Evolutionary conservation across 2,113 vertebrate species (phyloP).

Genomic region (Irena cyanogastra): DNA sequence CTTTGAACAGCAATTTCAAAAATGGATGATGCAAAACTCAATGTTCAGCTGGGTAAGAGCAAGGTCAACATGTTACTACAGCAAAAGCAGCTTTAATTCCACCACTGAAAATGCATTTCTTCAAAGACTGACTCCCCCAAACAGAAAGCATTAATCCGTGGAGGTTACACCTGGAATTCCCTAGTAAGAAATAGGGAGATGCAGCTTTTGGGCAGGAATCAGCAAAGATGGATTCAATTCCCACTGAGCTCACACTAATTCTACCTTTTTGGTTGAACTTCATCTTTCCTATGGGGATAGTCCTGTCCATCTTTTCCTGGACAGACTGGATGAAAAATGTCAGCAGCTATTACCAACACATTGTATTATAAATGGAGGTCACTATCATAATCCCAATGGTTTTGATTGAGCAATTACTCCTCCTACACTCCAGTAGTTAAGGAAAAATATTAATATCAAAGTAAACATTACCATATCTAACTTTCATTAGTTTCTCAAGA

Average conservation of each 20-base stretch:
- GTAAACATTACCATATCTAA: not conserved
- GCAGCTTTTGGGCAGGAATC: not conserved
- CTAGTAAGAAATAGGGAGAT: not conserved
- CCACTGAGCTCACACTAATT: not conserved
- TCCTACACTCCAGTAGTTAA: not conserved
- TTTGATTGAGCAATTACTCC: not conserved
- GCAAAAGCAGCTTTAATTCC: not conserved
- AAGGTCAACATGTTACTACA: not conserved
- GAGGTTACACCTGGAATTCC: not conserved
- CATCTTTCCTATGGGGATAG: not conserved
- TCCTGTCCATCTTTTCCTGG: not conserved
- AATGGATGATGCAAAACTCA: not conserved
- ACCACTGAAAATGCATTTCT: not conserved
- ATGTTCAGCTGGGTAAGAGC: not conserved
- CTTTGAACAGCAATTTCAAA: not conserved
- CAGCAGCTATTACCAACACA: not conserved
- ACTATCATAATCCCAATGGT: not conserved
- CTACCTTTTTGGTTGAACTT: not conserved
- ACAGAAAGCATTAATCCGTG: not conserved
- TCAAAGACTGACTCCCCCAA: not conserved
- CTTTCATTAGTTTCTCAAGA: not conserved
- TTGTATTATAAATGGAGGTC: not conserved
- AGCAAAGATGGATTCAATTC: not conserved
- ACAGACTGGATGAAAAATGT: not conserved
- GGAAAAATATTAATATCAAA: not conserved